Evolutionary conservation across 2,113 vertebrate genomes (phyloP).

Genomic region (Stercorarius parasiticus): DNA sequence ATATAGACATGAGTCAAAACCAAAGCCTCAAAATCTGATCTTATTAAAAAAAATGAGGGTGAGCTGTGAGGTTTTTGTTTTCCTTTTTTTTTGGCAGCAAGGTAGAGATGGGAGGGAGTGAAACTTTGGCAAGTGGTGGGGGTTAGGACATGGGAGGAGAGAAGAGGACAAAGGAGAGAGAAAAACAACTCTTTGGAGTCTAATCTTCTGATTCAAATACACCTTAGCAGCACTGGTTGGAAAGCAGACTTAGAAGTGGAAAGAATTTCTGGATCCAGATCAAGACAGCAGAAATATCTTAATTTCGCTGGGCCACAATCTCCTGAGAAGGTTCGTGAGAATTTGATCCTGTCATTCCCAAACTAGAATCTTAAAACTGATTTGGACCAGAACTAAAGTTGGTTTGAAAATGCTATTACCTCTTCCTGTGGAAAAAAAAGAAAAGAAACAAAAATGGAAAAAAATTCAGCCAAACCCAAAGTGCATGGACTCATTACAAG

Average conservation of each 20-base stretch:
- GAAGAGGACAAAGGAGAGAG: slow-evolving; percentile 19
- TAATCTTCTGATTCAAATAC: slow-evolving; percentile 3
- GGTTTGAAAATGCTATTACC: slow-evolving; percentile 43
- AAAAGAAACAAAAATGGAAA: slow-evolving; percentile 11
- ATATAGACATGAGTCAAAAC: slow-evolving; percentile 25
- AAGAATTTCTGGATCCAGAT: slow-evolving; percentile 50
- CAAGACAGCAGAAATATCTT: slow-evolving; percentile 50
- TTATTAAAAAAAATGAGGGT: neutral
- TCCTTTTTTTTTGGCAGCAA: slow-evolving; percentile 20
- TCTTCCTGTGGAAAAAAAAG: slow-evolving; percentile 27
- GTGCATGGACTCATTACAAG: slow-evolving; percentile 51
- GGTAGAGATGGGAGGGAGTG: neutral
- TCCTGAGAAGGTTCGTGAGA: slow-evolving; percentile 46
- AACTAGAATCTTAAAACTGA: slow-evolving; percentile 46
- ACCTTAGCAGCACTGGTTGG: slow-evolving; percentile 39
- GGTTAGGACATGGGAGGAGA: neutral
- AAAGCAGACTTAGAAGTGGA: slow-evolving; percentile 47
- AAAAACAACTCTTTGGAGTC: slow-evolving; percentile 26
- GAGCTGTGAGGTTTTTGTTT: slow-evolving; percentile 1
- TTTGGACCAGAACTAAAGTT: slow-evolving; percentile 9
- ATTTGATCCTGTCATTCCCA: slow-evolving; percentile 59
- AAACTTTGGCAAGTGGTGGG: neutral
- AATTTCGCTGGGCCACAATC: slow-evolving; percentile 21
- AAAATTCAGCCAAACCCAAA: slow-evolving; percentile 55
- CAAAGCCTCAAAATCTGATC: slow-evolving; percentile 38